These are phyloP conservation scores for Trachelus iudaicus DNA, from an alignment of 2,888 invertebrate species.

Conservation along the genomic window DNA sequence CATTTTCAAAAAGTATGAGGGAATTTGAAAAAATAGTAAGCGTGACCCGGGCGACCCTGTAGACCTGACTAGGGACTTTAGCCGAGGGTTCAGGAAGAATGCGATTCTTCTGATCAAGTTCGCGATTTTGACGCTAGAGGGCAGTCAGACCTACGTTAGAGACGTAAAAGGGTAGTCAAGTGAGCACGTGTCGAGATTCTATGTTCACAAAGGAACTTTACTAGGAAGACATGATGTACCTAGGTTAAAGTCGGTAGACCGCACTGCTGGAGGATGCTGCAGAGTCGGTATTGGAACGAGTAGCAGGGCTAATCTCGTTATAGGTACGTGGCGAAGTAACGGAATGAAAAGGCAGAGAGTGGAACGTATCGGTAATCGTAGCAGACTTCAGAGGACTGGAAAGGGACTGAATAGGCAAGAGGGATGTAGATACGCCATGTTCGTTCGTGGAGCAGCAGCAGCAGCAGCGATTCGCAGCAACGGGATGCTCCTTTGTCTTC, in stretches of 20 bases:
- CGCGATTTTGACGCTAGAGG: background rate
- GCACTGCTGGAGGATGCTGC: slow-evolving; percentile 12
- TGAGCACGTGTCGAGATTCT: background rate
- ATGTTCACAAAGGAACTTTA: background rate
- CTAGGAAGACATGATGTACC: background rate
- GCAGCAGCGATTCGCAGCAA: slow-evolving; percentile 54
- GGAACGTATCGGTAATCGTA: slow-evolving; percentile 36
- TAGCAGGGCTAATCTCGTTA: slow-evolving; percentile 19
- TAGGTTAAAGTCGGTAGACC: background rate
- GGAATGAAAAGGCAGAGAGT: slow-evolving; percentile 57
- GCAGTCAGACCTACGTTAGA: background rate
- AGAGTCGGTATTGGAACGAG: slow-evolving; percentile 13
- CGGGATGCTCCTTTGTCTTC: slow-evolving; percentile 63
- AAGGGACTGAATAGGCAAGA: slow-evolving; percentile 34
- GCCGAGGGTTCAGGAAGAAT: background rate
- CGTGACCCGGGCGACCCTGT: background rate
- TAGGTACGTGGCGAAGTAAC: slow-evolving; percentile 35
- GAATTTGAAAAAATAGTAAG: background rate
- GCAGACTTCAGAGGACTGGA: slow-evolving; percentile 13
- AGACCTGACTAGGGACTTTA: background rate
- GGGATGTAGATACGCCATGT: slow-evolving; percentile 64
- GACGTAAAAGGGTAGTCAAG: background rate
- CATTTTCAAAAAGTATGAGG: background rate
- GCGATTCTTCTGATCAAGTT: background rate
- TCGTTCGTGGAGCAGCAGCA: slow-evolving; percentile 27